Evolutionary conservation across 2,888 invertebrate genomes (phyloP), one percentile per base, ranked within the genome.

Genomic region (Xanthia icteritia): DNA sequence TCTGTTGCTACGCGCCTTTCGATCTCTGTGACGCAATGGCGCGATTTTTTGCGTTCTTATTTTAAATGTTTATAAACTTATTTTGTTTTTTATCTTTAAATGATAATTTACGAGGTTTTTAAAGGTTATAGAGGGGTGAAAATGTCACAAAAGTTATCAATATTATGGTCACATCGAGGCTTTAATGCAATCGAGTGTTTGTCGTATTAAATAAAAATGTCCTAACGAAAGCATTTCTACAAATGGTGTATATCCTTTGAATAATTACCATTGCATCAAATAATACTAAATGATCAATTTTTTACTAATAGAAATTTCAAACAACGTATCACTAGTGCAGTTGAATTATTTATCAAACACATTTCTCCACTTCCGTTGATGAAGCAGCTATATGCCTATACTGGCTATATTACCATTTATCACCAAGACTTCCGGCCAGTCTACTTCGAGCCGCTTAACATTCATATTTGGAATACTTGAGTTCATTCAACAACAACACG

Each of bases 1-100:
- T 80, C 79, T 81, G 89, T 88, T 87, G 77, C 89, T 81, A 82
- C 51, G 86, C 56, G 81, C 66, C n/a, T 77, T 83, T 66, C 36
- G 63, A 76, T 66, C 61, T 67, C 58, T 48, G 63, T 86, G 88
- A 83, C 80, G 83, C 60, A 78, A 69, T 68, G 54, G 11, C 27
- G 51, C 39, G n/a, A 15, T 56, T 61, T 56, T 73, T 74, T 71
- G n/a, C 71, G 48, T 68, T 73, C 45, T 73, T 48, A 31, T 45
- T 76, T 76, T 15, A 39, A 81, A 75, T 75, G 39, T 76, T 76
- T 75, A 48, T 73, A 69, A 72, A 74, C 54, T 51, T 51, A 51
- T 23, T 31, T 69, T 58, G 9, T 5, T 31, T 81, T n/a, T 63
- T 72, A 42, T 73, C 45, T 48, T 81, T 39, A 6, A 5, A 3